Percentiles rank a stretch among this genome's conserved stretches.
phyloP scores from a whole-genome alignment of 2,113 vertebrate species.

The Lophura nycthemera region DNA sequence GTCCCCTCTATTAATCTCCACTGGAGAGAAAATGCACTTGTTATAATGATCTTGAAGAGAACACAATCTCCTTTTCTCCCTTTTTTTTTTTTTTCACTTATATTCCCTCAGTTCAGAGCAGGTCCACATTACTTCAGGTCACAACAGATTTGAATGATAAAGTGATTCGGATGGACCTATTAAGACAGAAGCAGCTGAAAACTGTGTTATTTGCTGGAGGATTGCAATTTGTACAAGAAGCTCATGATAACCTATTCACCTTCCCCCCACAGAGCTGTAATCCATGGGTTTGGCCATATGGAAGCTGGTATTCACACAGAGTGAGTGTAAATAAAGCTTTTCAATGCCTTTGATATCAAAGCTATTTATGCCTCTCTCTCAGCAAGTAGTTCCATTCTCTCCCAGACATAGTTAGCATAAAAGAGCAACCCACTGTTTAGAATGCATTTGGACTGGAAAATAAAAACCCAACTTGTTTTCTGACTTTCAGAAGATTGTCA shows the following conservation, averaged over 20 bases:
- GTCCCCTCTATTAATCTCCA: not conserved
- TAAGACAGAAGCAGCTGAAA: conserved; percentile 56
- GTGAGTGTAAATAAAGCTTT: conserved; percentile 78
- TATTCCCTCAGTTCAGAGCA: not conserved
- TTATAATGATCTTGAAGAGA: not conserved
- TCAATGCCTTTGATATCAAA: conserved; percentile 58
- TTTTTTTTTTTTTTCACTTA: not conserved
- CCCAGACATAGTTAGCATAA: conserved; percentile 73
- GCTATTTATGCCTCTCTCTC: conserved; percentile 75
- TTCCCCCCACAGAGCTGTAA: conserved; percentile 57
- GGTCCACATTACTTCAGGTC: not conserved
- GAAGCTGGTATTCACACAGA: conserved; percentile 63
- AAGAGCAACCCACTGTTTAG: conserved; percentile 72
- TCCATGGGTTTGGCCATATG: conserved; percentile 62
- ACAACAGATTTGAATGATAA: not conserved
- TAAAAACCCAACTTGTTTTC: not conserved
- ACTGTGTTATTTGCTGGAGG: conserved; percentile 37
- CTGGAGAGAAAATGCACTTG: not conserved
- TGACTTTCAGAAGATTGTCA: not conserved
- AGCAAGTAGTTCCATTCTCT: conserved; percentile 75
- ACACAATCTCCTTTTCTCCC: not conserved
- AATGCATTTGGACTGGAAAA: conserved; percentile 26
- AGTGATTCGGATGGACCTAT: conserved; percentile 12
- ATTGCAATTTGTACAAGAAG: conserved; percentile 60
- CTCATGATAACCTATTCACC: conserved; percentile 65